These are phyloP conservation scores for Hemithea aestivaria DNA, from an alignment of 2,888 invertebrate species.

Conservation along the genomic window DNA sequence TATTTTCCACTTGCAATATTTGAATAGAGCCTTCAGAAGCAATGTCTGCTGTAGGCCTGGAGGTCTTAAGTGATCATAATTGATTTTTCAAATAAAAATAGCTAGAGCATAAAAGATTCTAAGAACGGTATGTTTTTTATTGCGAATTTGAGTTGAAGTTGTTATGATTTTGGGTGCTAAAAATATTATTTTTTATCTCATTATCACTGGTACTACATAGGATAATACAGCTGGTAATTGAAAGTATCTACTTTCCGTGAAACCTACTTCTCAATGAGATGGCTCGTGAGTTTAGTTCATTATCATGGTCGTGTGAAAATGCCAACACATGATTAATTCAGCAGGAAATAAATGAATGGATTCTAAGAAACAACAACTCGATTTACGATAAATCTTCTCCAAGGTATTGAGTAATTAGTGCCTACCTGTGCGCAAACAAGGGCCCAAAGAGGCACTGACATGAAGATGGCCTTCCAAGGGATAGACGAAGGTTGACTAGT, in stretches of 20 bases:
- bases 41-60: slow-evolving; percentile 3
- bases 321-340: slow-evolving; percentile 24
- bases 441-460: slow-evolving; percentile 85
- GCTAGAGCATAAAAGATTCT: no score
- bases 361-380: no score
- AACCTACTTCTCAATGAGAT: slow-evolving; percentile 2
- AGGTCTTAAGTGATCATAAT: slow-evolving; percentile 9
- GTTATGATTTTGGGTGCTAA: no score
- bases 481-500: slow-evolving; percentile 79
- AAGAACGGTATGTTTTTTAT: no score
- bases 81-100: no score
- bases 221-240: no score
- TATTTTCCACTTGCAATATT: slow-evolving; percentile 8
- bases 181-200: no score
- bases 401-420: no score
- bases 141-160: no score
- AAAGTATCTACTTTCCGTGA: no score
- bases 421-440: slow-evolving; percentile 84
- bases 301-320: slow-evolving; percentile 7
- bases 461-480: slow-evolving; percentile 85
- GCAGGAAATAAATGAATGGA: slow-evolving; percentile 18
- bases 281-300: not conserved
- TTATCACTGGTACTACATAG: no score
- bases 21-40: slow-evolving; percentile 8
- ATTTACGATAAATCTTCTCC: no score